Percentiles rank a stretch among this genome's conserved stretches.
Evolutionary conservation across 1,140 invertebrate species (phyloP).

Genomic region (Atta cephalotes): DNA sequence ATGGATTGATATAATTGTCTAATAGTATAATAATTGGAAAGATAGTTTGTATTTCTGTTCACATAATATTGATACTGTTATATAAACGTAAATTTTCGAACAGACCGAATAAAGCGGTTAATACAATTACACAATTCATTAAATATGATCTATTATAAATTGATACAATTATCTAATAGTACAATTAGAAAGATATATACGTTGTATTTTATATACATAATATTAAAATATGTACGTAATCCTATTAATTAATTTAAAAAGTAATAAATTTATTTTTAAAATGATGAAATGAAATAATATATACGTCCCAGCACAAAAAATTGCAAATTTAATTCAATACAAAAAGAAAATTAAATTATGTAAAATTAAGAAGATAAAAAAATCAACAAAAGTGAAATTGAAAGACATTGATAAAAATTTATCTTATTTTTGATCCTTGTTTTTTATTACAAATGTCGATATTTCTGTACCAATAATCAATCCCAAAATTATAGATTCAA

Average conservation of each 20-base stretch:
- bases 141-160: too few species aligned
- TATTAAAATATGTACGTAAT: neutral
- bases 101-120: too few species aligned
- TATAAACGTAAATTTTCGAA: too few species aligned
- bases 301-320: neutral
- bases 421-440: neutral
- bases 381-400: neutral
- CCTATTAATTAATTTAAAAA: neutral
- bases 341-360: neutral
- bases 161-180: too few species aligned
- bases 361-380: neutral
- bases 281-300: neutral
- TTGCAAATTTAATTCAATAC: neutral
- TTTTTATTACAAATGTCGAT: neutral
- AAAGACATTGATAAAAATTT: neutral
- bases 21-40: neutral
- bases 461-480: neutral
- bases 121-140: too few species aligned
- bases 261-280: neutral
- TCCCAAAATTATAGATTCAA: neutral
- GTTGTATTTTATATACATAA: too few species aligned
- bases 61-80: neutral
- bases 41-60: neutral
- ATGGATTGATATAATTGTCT: neutral
- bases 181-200: too few species aligned